Evolutionary conservation across 2,113 vertebrate genomes (phyloP).

Genomic region (Phaethornis superciliosus): DNA sequence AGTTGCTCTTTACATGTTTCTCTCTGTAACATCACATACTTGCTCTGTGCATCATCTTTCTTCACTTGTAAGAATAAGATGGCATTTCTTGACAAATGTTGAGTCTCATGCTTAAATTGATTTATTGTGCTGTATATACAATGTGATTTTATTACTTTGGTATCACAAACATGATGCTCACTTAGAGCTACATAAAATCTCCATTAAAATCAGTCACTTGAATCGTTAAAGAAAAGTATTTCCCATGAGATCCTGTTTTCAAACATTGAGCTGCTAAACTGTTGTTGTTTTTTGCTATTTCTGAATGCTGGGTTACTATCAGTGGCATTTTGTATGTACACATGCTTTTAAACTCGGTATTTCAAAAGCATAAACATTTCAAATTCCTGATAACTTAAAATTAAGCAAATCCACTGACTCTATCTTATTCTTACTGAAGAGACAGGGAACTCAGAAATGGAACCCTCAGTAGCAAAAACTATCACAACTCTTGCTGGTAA

Average conservation of each 20-base stretch:
- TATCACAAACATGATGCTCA: not conserved
- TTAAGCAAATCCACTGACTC: not conserved
- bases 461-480: not conserved
- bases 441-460: not conserved
- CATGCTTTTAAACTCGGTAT: not conserved
- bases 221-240: not conserved
- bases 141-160: not conserved
- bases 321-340: not conserved
- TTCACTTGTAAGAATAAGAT: not conserved
- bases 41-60: not conserved
- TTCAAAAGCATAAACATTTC: not conserved
- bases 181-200: not conserved
- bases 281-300: not conserved
- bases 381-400: not conserved
- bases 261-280: not conserved
- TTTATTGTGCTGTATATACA: not conserved
- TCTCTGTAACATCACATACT: not conserved
- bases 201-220: not conserved
- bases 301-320: not conserved
- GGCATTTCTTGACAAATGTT: rapidly evolving
- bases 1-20: not conserved
- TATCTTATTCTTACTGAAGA: not conserved
- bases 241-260: not conserved
- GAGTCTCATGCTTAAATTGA: not conserved
- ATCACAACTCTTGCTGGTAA: not conserved